phyloP scores from a whole-genome alignment of 2,113 vertebrate species.

The Hemiscyllium ocellatum region DNA sequence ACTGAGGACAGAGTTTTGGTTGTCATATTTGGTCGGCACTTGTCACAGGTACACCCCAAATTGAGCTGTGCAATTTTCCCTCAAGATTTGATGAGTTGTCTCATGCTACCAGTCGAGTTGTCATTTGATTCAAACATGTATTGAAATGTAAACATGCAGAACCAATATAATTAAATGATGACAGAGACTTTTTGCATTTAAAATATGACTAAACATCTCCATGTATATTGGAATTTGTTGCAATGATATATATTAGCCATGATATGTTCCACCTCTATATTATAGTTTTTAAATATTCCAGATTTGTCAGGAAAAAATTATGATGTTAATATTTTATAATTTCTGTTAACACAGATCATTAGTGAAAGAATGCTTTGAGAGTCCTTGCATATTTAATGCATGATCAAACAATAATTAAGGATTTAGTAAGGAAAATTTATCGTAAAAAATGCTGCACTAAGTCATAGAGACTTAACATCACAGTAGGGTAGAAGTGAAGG shows the following conservation, averaged over 20 bases:
- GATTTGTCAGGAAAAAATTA: not conserved
- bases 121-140: not conserved
- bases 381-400: not conserved
- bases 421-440: too few species aligned
- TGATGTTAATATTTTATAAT: not conserved
- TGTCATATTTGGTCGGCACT: not conserved
- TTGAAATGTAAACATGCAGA: conserved; percentile 1
- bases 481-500: not conserved
- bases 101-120: not conserved
- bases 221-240: not conserved
- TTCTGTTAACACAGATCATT: too few species aligned
- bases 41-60: not conserved
- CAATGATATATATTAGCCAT: not conserved
- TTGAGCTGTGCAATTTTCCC: not conserved
- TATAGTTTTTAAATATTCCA: not conserved
- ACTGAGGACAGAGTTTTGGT: not conserved
- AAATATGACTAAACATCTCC: not conserved
- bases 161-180: not conserved
- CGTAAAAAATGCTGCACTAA: not conserved
- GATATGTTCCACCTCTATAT: not conserved
- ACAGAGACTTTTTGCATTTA: not conserved
- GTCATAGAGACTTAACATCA: not conserved
- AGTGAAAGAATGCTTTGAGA: not conserved
- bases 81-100: not conserved
- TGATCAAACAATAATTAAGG: not conserved